Conservation (phyloP, 2,113 vertebrate species). For the Carassius gibelio region DNA sequence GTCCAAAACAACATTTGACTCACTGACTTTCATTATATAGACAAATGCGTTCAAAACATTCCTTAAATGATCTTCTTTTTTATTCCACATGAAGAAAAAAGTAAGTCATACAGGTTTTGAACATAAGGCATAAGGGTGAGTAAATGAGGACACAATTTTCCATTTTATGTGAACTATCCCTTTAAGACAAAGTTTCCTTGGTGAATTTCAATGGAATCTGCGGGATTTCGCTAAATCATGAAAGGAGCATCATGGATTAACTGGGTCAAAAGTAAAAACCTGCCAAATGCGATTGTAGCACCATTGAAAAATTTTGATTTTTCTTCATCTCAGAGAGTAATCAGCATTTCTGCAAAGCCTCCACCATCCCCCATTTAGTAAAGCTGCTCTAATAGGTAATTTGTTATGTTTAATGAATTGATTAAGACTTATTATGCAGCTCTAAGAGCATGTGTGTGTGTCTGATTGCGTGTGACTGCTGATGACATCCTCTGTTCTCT, state of each 20-base stretch:
- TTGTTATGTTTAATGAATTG: slow-evolving; percentile 46
- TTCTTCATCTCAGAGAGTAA: background rate
- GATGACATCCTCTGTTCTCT: slow-evolving; percentile 3
- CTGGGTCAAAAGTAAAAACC: background rate
- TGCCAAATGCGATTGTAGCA: background rate
- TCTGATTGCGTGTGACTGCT: background rate
- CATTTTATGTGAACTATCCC: background rate
- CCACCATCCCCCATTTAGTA: slow-evolving; percentile 12
- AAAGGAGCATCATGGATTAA: background rate
- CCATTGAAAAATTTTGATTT: background rate
- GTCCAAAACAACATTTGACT: no score
- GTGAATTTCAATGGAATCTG: background rate
- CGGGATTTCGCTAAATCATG: background rate
- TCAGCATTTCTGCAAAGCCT: background rate
- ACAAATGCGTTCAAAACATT: no score
- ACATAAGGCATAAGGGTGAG: no score
- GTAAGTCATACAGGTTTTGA: background rate
- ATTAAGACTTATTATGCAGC: slow-evolving; percentile 46
- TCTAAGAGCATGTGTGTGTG: background rate
- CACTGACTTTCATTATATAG: no score
- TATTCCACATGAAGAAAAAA: background rate
- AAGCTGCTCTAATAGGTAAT: slow-evolving; percentile 37
- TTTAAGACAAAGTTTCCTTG: background rate
- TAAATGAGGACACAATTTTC: background rate
- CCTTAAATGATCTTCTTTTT: background rate